These are phyloP conservation scores for Bucco capensis DNA, from an alignment of 2,113 vertebrate species.

Conservation along the genomic window DNA sequence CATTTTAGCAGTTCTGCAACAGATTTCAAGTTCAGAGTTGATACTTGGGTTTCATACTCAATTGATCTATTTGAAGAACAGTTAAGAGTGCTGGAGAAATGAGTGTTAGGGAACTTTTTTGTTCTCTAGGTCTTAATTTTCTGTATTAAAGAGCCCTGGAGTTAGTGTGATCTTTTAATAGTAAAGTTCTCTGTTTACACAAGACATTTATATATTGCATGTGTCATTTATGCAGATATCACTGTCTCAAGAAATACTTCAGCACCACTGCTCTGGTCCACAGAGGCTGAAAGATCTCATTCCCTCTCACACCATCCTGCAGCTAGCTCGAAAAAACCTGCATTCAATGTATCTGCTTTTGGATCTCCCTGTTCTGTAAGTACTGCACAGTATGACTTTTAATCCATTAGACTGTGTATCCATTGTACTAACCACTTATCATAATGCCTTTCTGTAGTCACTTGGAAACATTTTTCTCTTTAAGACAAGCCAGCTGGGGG, in stretches of 20 bases:
- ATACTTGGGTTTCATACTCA: background rate
- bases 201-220: background rate
- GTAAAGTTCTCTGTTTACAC: background rate
- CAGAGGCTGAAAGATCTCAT: conserved; percentile 86
- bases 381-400: conserved; percentile 28
- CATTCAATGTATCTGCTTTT: conserved; percentile 95
- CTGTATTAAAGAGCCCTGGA: background rate
- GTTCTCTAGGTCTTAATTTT: background rate
- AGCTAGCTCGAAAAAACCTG: conserved; percentile 87
- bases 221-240: conserved; percentile 80
- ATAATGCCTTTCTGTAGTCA: conserved; percentile 67
- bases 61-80: background rate
- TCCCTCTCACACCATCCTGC: conserved; percentile 81
- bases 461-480: conserved; percentile 85
- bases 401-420: background rate
- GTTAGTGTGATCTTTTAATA: background rate
- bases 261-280: conserved; percentile 87
- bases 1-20: background rate
- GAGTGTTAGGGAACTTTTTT: background rate
- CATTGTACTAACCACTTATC: conserved; percentile 24
- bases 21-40: background rate
- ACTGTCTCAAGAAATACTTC: conserved; percentile 86
- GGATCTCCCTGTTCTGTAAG: conserved; percentile 89
- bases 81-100: background rate
- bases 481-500: conserved; percentile 90